A percentile compares a stretch with the other conserved stretches of the same genome.
These are phyloP conservation scores for Trogon surrucura DNA, from an alignment of 2,113 vertebrate species.

Conservation along the genomic window DNA sequence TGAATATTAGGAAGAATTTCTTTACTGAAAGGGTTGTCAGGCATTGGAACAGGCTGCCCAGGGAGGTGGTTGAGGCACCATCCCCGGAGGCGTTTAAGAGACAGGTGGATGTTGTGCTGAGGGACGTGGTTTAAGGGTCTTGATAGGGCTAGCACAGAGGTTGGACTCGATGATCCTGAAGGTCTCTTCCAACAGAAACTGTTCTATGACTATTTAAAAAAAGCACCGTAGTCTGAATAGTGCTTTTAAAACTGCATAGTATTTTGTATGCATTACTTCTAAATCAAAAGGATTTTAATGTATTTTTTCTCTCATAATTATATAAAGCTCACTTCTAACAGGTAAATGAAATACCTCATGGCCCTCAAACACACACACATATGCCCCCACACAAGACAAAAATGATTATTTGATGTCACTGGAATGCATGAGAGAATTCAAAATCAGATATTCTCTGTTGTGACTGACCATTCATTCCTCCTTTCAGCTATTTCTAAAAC, in stretches of 20 bases:
- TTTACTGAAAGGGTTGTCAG: no score
- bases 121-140: no score
- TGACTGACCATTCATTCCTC: background rate
- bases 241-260: background rate
- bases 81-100: no score
- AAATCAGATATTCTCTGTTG: background rate
- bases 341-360: background rate
- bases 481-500: constrained; percentile 4
- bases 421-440: background rate
- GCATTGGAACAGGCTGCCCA: no score
- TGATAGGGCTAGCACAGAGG: no score
- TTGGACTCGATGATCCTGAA: no score
- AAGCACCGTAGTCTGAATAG: background rate
- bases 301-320: background rate
- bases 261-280: background rate
- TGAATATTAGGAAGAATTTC: no score
- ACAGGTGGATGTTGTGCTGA: no score
- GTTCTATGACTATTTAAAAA: background rate
- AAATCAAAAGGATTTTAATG: background rate
- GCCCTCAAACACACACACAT: background rate
- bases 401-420: background rate
- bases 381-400: background rate
- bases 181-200: no score
- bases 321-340: background rate
- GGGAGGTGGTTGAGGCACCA: no score